Evolutionary conservation across 2,888 invertebrate genomes (phyloP), one percentile per base, ranked within the genome.

Genomic region (Pachymerium ferrugineum): DNA sequence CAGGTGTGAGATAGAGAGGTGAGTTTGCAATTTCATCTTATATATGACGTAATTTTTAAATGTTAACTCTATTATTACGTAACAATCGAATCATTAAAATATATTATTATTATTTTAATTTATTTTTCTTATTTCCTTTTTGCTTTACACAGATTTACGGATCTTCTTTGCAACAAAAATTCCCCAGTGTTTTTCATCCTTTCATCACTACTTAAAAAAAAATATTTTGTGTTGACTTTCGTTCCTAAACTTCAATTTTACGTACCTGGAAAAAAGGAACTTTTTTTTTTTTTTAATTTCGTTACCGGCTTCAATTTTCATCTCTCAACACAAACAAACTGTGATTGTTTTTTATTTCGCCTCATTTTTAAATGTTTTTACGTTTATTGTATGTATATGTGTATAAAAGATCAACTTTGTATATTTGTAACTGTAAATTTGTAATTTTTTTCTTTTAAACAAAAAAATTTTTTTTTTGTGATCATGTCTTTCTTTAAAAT

Each of bases 371-470:
- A 42, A 42, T 42, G 4, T 42, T 42, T 42, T 42, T 42, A n/a
- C 3, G 4, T 42, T 42, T 42, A n/a, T 47, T 54, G 14, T 47
- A 47, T 54, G 54, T 54, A 54, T 54, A 54, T 54, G 54, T 54
- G 54, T 54, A 54, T 54, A 54, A 28, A 54, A 54, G 12, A 14
- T 25, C 10, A 54, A 14, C 25, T 54, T 22, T 54, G 54, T 54
- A 54, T 54, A 54, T 54, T 54, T 54, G 54, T 54, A 54, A 25
- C n/a, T 54, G 54, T 54, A 54, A 54, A 54, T 54, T 54, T 54
- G 54, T 54, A 54, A 54, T 54, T 54, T 54, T 54, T 54, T 54
- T 54, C 8, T 47, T 47, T 42, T 16, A 47, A 47, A 19, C 28
- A 3, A 22, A 25, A 25, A 14, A 54, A 54, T 54, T 22, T 25